Evolutionary conservation across 2,113 vertebrate genomes (phyloP).

Genomic region (Pluvialis apricaria): DNA sequence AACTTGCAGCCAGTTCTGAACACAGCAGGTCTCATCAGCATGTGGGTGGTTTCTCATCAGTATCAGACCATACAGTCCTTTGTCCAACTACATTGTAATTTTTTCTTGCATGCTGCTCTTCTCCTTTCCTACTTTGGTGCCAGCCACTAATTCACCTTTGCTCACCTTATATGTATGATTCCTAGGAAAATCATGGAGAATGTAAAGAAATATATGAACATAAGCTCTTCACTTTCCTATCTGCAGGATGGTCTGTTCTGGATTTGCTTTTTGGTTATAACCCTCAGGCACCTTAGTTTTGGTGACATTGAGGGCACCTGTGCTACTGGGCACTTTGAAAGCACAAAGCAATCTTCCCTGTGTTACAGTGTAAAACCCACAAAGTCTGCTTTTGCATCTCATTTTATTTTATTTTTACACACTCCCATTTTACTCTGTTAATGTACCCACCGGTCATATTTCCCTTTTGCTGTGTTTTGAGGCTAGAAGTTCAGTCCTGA

Average conservation of each 20-base stretch:
- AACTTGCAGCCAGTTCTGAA: background rate
- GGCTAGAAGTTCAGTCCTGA: background rate
- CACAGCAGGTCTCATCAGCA: background rate
- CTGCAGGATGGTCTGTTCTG: background rate
- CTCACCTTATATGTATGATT: background rate
- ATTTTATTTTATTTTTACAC: background rate
- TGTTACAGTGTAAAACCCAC: no score
- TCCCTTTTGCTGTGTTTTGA: background rate
- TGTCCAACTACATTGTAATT: fast-evolving
- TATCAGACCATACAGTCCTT: background rate
- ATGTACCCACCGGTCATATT: fast-evolving
- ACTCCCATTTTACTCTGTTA: background rate
- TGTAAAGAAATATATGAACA: background rate
- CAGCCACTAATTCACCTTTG: background rate
- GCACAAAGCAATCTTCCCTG: no score
- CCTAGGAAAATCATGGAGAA: background rate
- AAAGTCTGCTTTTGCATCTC: background rate
- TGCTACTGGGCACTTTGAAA: background rate
- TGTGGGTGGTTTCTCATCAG: background rate
- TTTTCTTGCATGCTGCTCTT: background rate
- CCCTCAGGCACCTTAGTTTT: background rate
- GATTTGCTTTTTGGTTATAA: background rate
- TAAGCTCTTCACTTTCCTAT: background rate
- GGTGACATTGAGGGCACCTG: background rate
- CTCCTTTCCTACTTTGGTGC: background rate